phyloP scores from a whole-genome alignment of 2,113 vertebrate genomes.

The Naja naja region DNA sequence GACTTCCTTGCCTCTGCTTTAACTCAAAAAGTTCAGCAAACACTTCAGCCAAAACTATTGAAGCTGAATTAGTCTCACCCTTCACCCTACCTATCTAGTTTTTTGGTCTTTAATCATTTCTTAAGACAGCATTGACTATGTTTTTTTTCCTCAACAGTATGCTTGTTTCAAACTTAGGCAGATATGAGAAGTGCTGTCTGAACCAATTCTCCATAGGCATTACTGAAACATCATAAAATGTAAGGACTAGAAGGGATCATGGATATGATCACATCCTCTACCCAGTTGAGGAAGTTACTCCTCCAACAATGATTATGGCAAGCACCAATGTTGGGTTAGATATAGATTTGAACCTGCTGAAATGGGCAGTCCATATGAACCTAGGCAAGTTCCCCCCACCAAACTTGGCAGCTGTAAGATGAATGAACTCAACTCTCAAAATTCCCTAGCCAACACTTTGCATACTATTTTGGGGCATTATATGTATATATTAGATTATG shows the following conservation, averaged over 20 bases:
- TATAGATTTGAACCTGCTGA: not conserved
- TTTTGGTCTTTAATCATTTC: not conserved
- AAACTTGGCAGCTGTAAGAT: not conserved
- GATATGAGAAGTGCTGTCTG: not conserved
- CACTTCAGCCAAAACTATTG: not conserved
- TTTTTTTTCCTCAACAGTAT: not conserved
- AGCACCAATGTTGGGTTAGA: not conserved
- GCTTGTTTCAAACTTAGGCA: not conserved
- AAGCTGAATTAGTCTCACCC: not conserved
- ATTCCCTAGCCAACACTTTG: not conserved
- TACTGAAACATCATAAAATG: not conserved
- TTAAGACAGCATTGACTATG: not conserved
- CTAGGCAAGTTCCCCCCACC: not conserved
- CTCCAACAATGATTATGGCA: not conserved
- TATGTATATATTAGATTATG: not conserved
- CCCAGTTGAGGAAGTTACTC: not conserved
- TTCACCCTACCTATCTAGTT: not conserved
- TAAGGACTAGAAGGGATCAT: not conserved
- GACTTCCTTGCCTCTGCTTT: not conserved
- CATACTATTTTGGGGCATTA: not conserved
- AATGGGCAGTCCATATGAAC: not conserved
- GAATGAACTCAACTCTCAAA: not conserved
- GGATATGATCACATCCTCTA: not conserved
- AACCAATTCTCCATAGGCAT: not conserved
- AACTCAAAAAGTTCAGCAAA: not conserved